Evolutionary conservation across 1,140 invertebrate genomes (phyloP).

Genomic region (Armadillidium nasatum): DNA sequence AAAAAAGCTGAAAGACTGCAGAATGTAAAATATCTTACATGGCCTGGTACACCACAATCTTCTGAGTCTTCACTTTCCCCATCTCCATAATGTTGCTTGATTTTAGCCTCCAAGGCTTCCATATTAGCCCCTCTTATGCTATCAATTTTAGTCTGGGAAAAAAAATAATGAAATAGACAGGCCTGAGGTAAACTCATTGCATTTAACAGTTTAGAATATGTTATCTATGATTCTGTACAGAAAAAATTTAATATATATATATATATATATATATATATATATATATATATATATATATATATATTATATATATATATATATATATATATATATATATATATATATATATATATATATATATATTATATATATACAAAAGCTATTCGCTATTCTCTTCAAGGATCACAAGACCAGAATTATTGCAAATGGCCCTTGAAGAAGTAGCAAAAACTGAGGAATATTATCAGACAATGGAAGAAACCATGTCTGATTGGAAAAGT

Average conservation of each 20-base stretch:
- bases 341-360: no score
- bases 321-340: no score
- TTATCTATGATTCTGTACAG: no score
- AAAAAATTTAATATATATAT: no score
- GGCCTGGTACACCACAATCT: constrained; percentile 43
- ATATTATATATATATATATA: no score
- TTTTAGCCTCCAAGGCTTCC: constrained; percentile 74
- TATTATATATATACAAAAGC: no score
- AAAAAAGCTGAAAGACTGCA: neutral
- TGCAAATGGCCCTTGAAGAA: neutral
- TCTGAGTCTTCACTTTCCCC: constrained; percentile 46
- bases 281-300: no score
- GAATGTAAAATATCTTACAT: constrained; percentile 30
- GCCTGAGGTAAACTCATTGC: no score
- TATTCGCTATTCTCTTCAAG: neutral
- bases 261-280: no score
- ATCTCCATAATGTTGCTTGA: constrained; percentile 76
- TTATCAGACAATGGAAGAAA: neutral
- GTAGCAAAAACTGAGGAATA: neutral
- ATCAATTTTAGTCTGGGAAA: constrained; percentile 57
- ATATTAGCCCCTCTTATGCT: constrained; percentile 76
- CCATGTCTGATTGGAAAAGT: neutral
- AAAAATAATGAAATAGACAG: no score
- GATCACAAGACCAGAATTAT: neutral
- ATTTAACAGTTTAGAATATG: no score